Conservation (phyloP, 2,113 vertebrate species). For the Tetraodon nigroviridis region DNA sequence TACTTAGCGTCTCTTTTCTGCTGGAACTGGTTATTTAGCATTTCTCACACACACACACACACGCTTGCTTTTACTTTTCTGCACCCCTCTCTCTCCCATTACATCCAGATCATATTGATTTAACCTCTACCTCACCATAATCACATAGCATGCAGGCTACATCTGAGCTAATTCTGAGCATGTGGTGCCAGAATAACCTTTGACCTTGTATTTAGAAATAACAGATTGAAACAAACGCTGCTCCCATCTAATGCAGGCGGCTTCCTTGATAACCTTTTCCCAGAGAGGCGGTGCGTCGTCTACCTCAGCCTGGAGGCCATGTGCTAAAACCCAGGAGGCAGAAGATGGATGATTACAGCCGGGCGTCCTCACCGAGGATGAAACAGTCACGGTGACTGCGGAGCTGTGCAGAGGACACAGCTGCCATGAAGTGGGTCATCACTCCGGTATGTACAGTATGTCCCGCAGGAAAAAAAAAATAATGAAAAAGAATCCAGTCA, state of each 20-base stretch:
- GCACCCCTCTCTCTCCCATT: no score
- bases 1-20: no score
- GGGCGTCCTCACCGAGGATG: slow-evolving; percentile 13
- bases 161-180: no score
- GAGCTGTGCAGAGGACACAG: slow-evolving; percentile 40
- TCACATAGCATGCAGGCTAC: no score
- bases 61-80: no score
- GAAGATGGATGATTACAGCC: slow-evolving; percentile 4
- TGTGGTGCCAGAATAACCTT: no score
- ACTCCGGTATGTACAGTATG: not conserved
- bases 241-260: not conserved
- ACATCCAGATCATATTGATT: no score
- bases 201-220: no score
- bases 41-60: no score
- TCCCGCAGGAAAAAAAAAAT: slow-evolving; percentile 29
- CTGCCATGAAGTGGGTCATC: slow-evolving; percentile 34
- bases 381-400: slow-evolving; percentile 10
- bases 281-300: slow-evolving; percentile 17
- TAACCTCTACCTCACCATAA: no score
- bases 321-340: slow-evolving; percentile 13
- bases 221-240: no score
- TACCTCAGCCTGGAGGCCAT: slow-evolving; percentile 1
- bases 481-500: slow-evolving; percentile 45
- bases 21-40: no score
- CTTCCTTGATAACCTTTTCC: slow-evolving; percentile 3